Evolutionary conservation across 2,888 invertebrate genomes (phyloP).

Genomic region (Agonopterix arenella): DNA sequence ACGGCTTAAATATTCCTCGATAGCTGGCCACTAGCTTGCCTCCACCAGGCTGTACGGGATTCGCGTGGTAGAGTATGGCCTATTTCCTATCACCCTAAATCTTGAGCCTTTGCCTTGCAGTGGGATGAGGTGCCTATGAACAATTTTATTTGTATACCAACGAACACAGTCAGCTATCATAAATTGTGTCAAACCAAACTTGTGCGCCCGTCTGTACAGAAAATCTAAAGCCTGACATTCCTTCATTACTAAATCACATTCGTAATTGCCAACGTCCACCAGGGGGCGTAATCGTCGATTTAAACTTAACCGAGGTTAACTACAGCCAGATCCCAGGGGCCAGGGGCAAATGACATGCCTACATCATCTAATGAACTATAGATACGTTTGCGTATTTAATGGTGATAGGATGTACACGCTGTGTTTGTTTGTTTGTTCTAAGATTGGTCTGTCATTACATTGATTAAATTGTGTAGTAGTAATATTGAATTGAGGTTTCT

Average conservation of each 20-base stretch:
- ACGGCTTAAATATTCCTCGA: no score
- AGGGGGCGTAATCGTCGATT: constrained; percentile 47
- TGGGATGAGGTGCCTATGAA: no score
- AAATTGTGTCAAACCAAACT: no score
- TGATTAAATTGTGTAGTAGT: neutral
- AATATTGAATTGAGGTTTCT: no score
- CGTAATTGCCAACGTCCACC: constrained; percentile 42
- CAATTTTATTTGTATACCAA: no score
- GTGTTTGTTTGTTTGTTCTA: neutral
- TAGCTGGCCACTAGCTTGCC: no score
- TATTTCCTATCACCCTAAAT: no score
- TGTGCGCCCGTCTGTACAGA: neutral
- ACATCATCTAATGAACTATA: constrained; percentile 18
- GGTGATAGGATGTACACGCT: neutral
- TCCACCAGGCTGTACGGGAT: no score
- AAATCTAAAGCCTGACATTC: neutral
- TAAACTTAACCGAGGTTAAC: constrained; percentile 46
- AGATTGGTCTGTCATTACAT: neutral
- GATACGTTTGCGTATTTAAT: neutral
- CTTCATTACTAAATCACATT: constrained; percentile 32
- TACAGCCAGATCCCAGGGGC: constrained; percentile 25
- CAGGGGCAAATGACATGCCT: constrained; percentile 15
- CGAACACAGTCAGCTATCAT: no score
- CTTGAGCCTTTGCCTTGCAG: no score
- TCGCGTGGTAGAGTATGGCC: no score